Conservation (phyloP, 2,113 vertebrate species). For the Zosterops hypoxanthus region DNA sequence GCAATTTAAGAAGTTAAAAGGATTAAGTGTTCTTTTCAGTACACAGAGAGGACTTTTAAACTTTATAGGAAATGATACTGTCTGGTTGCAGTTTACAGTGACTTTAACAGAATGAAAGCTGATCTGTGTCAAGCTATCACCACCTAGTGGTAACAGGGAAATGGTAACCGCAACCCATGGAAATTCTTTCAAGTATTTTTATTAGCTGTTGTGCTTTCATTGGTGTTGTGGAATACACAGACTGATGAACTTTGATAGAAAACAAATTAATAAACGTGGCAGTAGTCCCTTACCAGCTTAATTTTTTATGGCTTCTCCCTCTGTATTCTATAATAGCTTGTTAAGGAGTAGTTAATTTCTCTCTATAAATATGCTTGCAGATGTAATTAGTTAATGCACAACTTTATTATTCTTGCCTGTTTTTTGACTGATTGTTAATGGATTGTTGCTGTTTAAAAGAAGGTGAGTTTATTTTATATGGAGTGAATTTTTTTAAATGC, state of each 20-base stretch:
- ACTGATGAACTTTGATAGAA: neutral
- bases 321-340: neutral
- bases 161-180: rapidly evolving
- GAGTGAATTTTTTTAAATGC: neutral
- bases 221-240: neutral
- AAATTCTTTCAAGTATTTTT: neutral
- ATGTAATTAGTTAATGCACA: neutral
- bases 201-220: neutral
- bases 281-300: neutral
- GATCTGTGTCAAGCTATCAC: conserved; percentile 33
- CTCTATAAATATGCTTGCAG: neutral
- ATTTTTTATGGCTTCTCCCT: neutral
- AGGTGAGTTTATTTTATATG: neutral
- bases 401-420: neutral
- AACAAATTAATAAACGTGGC: rapidly evolving
- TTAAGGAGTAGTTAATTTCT: neutral
- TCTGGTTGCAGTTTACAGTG: neutral
- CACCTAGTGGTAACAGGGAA: conserved; percentile 58
- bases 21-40: neutral
- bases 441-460: neutral
- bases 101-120: neutral
- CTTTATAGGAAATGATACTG: neutral
- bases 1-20: neutral
- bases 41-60: neutral
- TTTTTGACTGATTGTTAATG: neutral